Conservation (phyloP, 2,113 vertebrate species). For the Pseudolaguvia tuberculata region DNA sequence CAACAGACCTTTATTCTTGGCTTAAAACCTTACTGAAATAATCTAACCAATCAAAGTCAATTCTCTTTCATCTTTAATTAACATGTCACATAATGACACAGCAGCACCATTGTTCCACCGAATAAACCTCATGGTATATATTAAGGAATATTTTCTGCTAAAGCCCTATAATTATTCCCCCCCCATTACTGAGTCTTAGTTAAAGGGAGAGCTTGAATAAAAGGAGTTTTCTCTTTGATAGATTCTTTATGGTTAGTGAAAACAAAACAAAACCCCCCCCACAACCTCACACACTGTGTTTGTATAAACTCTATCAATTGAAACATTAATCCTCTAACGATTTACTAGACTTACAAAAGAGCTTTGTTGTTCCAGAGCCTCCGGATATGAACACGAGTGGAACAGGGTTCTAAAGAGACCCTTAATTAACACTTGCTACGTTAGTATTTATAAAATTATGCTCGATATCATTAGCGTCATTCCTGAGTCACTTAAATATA, state of each 20-base stretch:
- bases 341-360: background rate
- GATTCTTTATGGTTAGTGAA: background rate
- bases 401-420: slow-evolving; percentile 23
- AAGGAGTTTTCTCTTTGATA: background rate
- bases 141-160: background rate
- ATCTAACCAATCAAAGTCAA: background rate
- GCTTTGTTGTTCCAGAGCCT: slow-evolving; percentile 11
- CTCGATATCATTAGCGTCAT: slow-evolving; percentile 23
- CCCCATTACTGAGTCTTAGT: background rate
- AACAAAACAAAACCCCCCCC: no score
- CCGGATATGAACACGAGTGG: slow-evolving; percentile 27
- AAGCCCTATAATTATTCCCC: slow-evolving; percentile 3
- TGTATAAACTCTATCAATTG: background rate
- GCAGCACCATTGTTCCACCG: background rate
- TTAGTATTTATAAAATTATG: slow-evolving; percentile 16
- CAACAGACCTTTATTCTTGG: no score
- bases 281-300: slow-evolving; percentile 3
- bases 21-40: background rate
- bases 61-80: background rate
- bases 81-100: background rate
- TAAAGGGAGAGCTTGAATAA: background rate
- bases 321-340: slow-evolving; percentile 7
- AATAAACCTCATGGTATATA: background rate
- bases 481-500: background rate
- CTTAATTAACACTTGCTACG: slow-evolving; percentile 33